Base-by-base conservation (phyloP, 2,113 vertebrate genomes). In the Embiotoca jacksoni region DNA sequence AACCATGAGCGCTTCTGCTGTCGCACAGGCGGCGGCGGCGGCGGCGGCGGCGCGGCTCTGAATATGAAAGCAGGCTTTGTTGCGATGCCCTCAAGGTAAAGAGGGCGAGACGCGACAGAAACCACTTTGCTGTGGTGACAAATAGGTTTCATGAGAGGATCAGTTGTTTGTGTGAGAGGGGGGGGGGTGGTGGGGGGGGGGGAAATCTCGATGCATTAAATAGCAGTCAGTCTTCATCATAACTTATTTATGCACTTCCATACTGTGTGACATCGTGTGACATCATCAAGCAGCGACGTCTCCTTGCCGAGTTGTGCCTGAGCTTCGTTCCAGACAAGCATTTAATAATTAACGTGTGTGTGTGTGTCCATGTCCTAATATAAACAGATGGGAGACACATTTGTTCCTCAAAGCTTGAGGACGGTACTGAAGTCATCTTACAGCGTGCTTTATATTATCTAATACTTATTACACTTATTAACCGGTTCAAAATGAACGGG, bases 51-150 rank as follows among this genome's bases (percentile, higher is more conserved):
- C 31, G 4, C 4, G 47, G 50, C 66, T 62, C 56, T 61, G 16
- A 66, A 67, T 76, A 49, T 87, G 68, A 92, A 84, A 60, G 59
- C 57, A 16, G 44, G 37, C 91, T 88, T 92, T 92, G 89, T 90
- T 92, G 60, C 64, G 68, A 67, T 49, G 58, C 74, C 68, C 58
- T 61, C 8, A 30, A 88, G 83, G 67, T 70, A 60, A 65, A 78
- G 79, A 69, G 30, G 47, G 10, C 8, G 11, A 9, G 41, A 23
- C 23, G 1, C 23, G 23, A 23, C 23, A 64, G 37, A 82, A 71
- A 77, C 61, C 74, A 58, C 44, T 63, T 23, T 23, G 23, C 23
- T 23, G 23, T 23, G 23, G 23, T 23, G 62, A 70, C 58, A 59
- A 44, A 60, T 58, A 63, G 75, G 71, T 62, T 64, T 23, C 32